Evolutionary conservation across 2,888 invertebrate species (phyloP), one percentile per base, ranked within the genome.

Genomic region (Pseudeuparius sepicola): DNA sequence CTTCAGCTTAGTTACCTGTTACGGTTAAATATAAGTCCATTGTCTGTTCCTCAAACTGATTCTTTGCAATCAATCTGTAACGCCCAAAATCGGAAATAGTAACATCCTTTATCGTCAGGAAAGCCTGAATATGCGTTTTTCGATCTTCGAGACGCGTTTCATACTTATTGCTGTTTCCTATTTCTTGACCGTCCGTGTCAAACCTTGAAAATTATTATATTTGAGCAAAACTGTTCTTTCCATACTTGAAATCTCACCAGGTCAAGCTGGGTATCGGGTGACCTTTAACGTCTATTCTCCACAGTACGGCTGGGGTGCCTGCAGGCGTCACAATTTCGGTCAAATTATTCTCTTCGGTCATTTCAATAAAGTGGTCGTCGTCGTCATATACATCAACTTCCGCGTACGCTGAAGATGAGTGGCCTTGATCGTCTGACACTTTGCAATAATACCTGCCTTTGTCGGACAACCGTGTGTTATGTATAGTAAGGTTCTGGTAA

Each of bases 61-160:
- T 76, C 4, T 52, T 53, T 1, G 71, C 77, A 20, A 59, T 57
- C 3, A 79, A 56, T 1, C 59, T 56, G 51, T 79, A 80, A 11
- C 53, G 53, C n/a, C 80, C 80, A 39, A 66, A 67, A 52, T 80
- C 74, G 3, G 51, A 45, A 3, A 76, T 52, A 13, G 58, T 58
- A 1, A 73, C 56, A 28, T 63, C 59, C 9, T 58, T 60, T 14
- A 79, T 70, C 39, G 59, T 59, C 11, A 78, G 49, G 7, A 59
- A 48, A 1, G 60, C 57, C 4, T 54, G 52, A 1, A 44, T n/a
- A n/a, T n/a, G n/a, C n/a, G n/a, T n/a, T n/a, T n/a, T n/a, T n/a
- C n/a, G 45, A 25, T 56, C 46, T 15, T 53, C 53, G n/a, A 39
- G 28, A 5, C 27, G 34, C 4, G 42, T 38, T 14, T 40, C 37